Evolutionary conservation across 2,797 vertebrate species (phyloP).

Genomic region (Poecilia wingei): DNA sequence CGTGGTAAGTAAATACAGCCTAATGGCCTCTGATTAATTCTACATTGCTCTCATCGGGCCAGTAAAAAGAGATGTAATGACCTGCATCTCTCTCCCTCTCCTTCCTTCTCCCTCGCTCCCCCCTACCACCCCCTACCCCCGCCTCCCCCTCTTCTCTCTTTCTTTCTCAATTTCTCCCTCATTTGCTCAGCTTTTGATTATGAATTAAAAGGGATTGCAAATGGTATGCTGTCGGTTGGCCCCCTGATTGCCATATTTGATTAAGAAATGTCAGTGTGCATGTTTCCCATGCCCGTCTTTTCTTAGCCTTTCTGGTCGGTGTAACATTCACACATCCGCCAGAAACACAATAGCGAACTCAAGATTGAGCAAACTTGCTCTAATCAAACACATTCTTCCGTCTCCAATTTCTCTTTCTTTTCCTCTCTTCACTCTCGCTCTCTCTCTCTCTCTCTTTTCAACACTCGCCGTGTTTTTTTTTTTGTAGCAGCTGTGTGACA

Average conservation of each 20-base stretch:
- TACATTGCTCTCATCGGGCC: slow-evolving; percentile 97
- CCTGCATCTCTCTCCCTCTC: slow-evolving; percentile 83
- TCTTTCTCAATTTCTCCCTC: slow-evolving; percentile 79
- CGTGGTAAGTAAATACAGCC: slow-evolving; percentile 94
- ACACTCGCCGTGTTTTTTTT: slow-evolving; percentile 31
- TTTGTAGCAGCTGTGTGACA: slow-evolving; percentile 74
- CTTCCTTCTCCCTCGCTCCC: slow-evolving; percentile 13
- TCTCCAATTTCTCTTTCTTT: slow-evolving; percentile 55
- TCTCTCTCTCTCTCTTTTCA: slow-evolving; percentile 63
- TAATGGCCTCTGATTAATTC: slow-evolving; percentile 99
- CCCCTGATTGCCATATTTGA: slow-evolving; percentile 99
- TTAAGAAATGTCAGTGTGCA: slow-evolving; percentile 98
- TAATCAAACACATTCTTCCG: slow-evolving; percentile 86
- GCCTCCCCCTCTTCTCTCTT: slow-evolving; percentile 22
- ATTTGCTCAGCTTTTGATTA: slow-evolving; percentile 92
- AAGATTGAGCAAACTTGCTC: slow-evolving; percentile 67
- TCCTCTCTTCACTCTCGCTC: slow-evolving; percentile 65
- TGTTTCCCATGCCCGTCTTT: slow-evolving; percentile 81
- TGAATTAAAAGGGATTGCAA: slow-evolving; percentile 97
- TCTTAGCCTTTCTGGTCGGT: slow-evolving; percentile 61
- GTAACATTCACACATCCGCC: slow-evolving; percentile 69
- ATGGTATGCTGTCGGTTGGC: slow-evolving; percentile 94
- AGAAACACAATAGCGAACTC: slow-evolving; percentile 81
- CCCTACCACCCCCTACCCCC: not conserved
- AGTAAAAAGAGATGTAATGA: slow-evolving; percentile 97